Evolutionary conservation across 2,888 invertebrate species (phyloP).

Genomic region (Hetaerina titia): DNA sequence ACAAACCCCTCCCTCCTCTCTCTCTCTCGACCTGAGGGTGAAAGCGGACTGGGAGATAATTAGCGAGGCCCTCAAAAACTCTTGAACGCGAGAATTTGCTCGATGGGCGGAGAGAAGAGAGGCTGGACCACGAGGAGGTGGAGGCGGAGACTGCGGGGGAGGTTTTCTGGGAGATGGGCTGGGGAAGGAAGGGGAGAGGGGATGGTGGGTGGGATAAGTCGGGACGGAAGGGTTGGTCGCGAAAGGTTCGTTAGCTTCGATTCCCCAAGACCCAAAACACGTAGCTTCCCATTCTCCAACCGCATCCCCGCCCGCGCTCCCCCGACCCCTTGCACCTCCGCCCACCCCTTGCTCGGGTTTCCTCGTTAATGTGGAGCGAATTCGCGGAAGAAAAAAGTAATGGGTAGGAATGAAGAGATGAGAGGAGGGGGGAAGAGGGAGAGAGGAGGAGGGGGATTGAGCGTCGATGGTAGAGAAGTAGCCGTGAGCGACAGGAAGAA

Average conservation of each 20-base stretch:
- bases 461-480: background rate
- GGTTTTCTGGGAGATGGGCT: background rate
- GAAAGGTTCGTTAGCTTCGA: background rate
- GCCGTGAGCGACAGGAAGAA: background rate
- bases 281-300: background rate
- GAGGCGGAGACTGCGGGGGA: background rate
- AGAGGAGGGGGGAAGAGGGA: background rate
- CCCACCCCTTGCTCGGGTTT: background rate
- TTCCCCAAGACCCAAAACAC: constrained; percentile 11
- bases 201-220: background rate
- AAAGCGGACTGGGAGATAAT: constrained; percentile 9
- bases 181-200: too few relatives aligned
- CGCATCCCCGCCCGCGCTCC: background rate
- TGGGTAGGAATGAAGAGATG: background rate
- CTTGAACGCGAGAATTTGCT: background rate
- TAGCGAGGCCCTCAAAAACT: background rate
- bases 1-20: background rate
- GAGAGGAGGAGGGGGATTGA: background rate
- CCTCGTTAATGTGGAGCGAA: background rate
- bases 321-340: background rate
- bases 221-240: background rate
- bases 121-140: background rate
- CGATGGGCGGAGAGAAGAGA: background rate
- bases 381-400: background rate
- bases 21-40: background rate